Base-by-base conservation (phyloP, 37 sponge, comb jelly and placozoan genomes). In the Chondrosia reniformis region DNA sequence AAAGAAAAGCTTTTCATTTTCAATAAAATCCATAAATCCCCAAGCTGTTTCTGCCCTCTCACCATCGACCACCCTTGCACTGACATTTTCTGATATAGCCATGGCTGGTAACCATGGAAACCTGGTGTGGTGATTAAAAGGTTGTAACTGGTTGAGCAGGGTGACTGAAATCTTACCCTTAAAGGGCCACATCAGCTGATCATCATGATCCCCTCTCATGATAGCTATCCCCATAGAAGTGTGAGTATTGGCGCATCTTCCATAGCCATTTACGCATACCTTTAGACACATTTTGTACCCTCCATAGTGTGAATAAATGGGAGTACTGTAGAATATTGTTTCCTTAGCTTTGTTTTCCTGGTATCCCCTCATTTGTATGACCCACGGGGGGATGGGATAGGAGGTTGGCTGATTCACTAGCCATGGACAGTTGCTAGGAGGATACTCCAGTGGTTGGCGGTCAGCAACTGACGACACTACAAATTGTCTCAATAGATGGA, bases 281-380 rank as follows among this genome's bases (percentile, higher is more conserved):
- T 54, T 39, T 17, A 79, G 52, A 46, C 80, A 79, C 80, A 79
- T 79, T 31, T 46, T 42, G 67, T 79, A 79, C 25, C 80, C 80
- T 43, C 80, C 80, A 41, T 31, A 64, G 42, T 79, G 67, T 33
- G 80, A 46, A 54, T 79, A 79, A 39, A 79, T 42, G 13, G 80
- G 52, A 45, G 42, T 27, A 31, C 80, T 79, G 49, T n/a, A 44
- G 67, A 67, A 79, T 1, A 21, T 21, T 64, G 41, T 67, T 31
- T 79, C 54, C 33, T 64, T 36, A 27, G n/a, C 64, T 39, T 79
- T 40, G 2, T 69, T 39, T 44, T 69, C 13, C 72, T 69, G 24
- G 42, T 42, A 69, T 69, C 44, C 72, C 21, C 21, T 44, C 72
- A 69, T 34, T 39, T 69, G 39, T 17, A 69, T 34, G 42, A 69